Evolutionary conservation across 2,797 vertebrate genomes (phyloP), one percentile per base, ranked within the genome.

Genomic region (Myotis myotis): DNA sequence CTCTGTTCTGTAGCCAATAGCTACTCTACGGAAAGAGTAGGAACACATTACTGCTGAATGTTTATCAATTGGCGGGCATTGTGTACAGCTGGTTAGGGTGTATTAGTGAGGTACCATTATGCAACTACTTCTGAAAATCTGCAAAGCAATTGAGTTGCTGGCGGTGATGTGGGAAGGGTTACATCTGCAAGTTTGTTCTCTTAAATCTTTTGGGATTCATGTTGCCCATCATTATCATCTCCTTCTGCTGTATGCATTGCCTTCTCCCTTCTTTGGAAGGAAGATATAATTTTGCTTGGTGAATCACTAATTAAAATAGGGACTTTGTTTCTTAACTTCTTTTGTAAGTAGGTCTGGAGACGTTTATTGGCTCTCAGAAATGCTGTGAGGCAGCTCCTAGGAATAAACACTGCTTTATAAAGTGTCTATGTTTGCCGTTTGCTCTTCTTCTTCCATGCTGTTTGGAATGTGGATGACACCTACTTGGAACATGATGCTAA

Each of bases 1-100:
- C 80, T 97, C 82, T 79, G 25, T 95, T 88, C 55, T n/a, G 20
- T 44, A 72, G 80, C 38, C 66, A 82, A 84, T 4, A 74, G 60
- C 41, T 62, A 44, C 47, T 60, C 25, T 72, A 82, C 68, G 44
- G 44, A 70, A 72, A 84, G n/a, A 33, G 15, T 78, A 44, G 38
- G 57, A 28, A 44, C 55, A 70, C 71, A 80, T 90, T 25, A 51
- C 30, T 49, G 36, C 33, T 75, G 80, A 87, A 70, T 20, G 6
- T 80, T 93, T 89, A 36, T 83, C 55, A 64, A 53, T 79, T 60
- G n/a, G 62, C 51, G 57, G 51, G 83, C 66, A 38, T 55, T 76
- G n/a, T 20, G 11, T 75, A n/a, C 57, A 92, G 62, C 47, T 51
- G n/a, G n/a, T 89, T 92, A 89, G 60, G 47, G 23, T 79, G 30